Evolutionary conservation across 1,140 invertebrate genomes (phyloP), one percentile per base, ranked within the genome.

Genomic region (Liolophura sinensis): DNA sequence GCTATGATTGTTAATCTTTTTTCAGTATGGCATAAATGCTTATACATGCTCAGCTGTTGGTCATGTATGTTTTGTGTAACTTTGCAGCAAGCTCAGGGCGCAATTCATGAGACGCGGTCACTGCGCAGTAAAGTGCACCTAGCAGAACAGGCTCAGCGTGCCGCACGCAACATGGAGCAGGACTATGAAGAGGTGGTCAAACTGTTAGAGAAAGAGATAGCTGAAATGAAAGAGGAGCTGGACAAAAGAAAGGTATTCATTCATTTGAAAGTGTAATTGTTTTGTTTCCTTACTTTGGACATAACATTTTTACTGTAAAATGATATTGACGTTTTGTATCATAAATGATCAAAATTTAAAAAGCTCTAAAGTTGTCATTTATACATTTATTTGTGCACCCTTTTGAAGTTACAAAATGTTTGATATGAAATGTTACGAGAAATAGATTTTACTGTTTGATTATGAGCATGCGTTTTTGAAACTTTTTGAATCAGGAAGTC

Each of bases 121-220:
- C 67, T 83, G 56, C 69, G 74, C 12, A 81, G 69, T 22, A 82
- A 82, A 60, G 70, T 83, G 9, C 76, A 78, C 50, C 65, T 84
- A 55, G 79, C 79, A 16, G 79, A 83, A 31, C 68, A 81, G 64
- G 82, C 82, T 12, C 81, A 83, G 71, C 71, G 73, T 51, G 80
- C 73, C 22, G 82, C 82, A 0, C 73, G 80, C 18, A 78, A 71
- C 48, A 78, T 78, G 70, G 82, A 84, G 66, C 70, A 82, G 25
- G 82, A 83, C 59, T 84, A 84, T 67, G 82, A 83, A 60, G 78
- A 82, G 56, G 82, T 82, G 5, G 74, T 84, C 11, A 70, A 70
- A 4, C 64, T 81, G 31, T 71, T 84, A 60, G 82, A 84, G 56
- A 74, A 74, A 31, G 81, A 84, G 62, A 77, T 81, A 14, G 68